These are phyloP conservation scores for Seriola dumerili DNA, from an alignment of 2,113 vertebrate species.

Conservation along the genomic window DNA sequence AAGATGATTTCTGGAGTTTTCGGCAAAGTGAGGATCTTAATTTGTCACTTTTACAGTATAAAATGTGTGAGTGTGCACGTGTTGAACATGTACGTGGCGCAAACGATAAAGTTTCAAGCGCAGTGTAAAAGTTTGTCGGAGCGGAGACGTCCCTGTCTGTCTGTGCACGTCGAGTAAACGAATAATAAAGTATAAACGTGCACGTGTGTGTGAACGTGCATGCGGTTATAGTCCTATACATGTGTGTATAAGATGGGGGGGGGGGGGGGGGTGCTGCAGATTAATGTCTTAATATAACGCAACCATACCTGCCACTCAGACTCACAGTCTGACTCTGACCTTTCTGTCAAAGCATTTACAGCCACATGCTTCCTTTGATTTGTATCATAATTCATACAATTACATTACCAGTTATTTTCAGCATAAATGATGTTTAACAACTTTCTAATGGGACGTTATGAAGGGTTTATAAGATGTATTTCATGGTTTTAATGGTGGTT, in stretches of 20 bases:
- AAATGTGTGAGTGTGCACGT: background rate
- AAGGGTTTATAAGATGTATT: background rate
- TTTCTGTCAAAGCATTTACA: background rate
- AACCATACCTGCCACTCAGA: slow-evolving; percentile 6
- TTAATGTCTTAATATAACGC: slow-evolving; percentile 44
- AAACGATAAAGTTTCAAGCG: background rate
- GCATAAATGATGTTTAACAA: too few relatives aligned
- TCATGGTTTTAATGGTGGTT: background rate
- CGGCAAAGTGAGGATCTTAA: background rate
- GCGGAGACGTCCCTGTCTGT: background rate
- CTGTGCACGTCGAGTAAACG: background rate
- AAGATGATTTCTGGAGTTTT: background rate
- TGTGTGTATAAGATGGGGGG: slow-evolving; percentile 37
- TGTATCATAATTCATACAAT: background rate
- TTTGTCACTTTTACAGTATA: background rate
- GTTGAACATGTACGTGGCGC: background rate
- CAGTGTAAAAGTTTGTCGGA: background rate
- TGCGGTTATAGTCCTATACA: background rate
- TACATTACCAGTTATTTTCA: too few relatives aligned
- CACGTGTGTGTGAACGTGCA: slow-evolving; percentile 25
- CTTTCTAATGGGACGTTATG: too few relatives aligned
- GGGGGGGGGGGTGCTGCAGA: slow-evolving; percentile 17
- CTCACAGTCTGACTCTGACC: background rate
- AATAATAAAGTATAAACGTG: background rate
- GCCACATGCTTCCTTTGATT: background rate